phyloP scores from a whole-genome alignment of 1,140 invertebrate genomes.

The Drosophila aff. region DNA sequence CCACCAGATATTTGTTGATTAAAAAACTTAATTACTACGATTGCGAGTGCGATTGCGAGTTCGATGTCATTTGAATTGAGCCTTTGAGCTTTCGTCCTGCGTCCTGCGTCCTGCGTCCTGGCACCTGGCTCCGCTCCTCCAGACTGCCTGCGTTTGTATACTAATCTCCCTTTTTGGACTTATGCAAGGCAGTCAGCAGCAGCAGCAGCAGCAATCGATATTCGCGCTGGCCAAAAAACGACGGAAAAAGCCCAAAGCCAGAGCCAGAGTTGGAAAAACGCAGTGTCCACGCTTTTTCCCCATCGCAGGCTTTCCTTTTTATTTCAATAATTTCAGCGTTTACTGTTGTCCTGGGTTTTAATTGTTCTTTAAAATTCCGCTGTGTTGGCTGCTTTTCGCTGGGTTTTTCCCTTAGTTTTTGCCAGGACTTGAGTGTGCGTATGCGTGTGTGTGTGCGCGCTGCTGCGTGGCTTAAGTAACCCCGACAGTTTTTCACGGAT shows the following conservation, averaged over 20 bases:
- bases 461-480: constrained; percentile 35
- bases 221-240: constrained; percentile 71
- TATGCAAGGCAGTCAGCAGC: constrained; percentile 78
- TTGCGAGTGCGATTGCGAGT: constrained; percentile 24
- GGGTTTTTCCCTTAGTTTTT: constrained; percentile 1
- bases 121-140: constrained; percentile 12
- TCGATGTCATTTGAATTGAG: constrained; percentile 48
- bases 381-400: constrained; percentile 27
- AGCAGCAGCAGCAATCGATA: constrained; percentile 66
- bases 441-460: constrained; percentile 30
- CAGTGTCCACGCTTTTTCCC: constrained; percentile 28
- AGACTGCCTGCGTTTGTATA: constrained; percentile 42
- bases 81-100: constrained; percentile 11
- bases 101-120: constrained; percentile 13
- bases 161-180: constrained; percentile 67
- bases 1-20: constrained; percentile 54
- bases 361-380: constrained; percentile 35
- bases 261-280: constrained; percentile 36
- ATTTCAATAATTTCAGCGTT: constrained; percentile 4
- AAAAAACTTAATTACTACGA: constrained; percentile 68
- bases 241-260: constrained; percentile 30
- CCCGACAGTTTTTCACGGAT: constrained; percentile 41
- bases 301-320: constrained; percentile 7
- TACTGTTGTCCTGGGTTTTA: constrained; percentile 11
- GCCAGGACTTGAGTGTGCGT: constrained; percentile 9